Base-by-base conservation (phyloP, 2,113 vertebrate species). In the Cnemophilus loriae region DNA sequence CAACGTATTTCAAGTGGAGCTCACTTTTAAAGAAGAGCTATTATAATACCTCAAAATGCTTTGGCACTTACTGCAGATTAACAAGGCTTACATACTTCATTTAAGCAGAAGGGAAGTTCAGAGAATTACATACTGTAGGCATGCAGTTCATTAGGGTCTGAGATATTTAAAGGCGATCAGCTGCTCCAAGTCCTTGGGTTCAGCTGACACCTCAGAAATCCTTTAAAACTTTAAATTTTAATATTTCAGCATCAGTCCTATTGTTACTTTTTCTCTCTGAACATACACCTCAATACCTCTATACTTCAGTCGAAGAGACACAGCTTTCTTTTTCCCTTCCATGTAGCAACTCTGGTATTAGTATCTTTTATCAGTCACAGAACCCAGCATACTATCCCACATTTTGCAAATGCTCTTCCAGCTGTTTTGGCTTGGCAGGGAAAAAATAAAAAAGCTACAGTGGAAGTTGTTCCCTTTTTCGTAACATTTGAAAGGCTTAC, bases 321-420 rank as follows among this genome's bases (percentile, higher is more conserved):
- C 0, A 1, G 19, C 26, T 80, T 22, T 41, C 27, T 53, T 41
- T 88, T 85, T 32, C 35, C 22, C 42, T 90, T 73, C 67, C 26
- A 35, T 5, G 18, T 11, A 69, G 22, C 0, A 0, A 32, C n/a
- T n/a, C 33, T 60, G 9, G 13, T 32, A 9, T 13, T 32, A 22
- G 24, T 50, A 46, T 21, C 28, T 70, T 35, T 52, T 39, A 55
- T 10, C 60, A 52, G 27, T 37, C 9, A 13, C 15, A 68, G 33
- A 90, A 89, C 9, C 5, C 16, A 79, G 44, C 14, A 63, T 27
- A 55, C 4, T 7, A 37, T 32, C 19, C 12, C 16, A 16, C 2
- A 17, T 60, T 84, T 89, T 94, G 13, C 56, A 92, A 77, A 75
- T 23, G 12, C 15, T 84, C 16, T 44, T 82, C 35, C 44, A 55